Conservation (phyloP, 2,888 invertebrate genomes). For the Chironomus tentans region DNA sequence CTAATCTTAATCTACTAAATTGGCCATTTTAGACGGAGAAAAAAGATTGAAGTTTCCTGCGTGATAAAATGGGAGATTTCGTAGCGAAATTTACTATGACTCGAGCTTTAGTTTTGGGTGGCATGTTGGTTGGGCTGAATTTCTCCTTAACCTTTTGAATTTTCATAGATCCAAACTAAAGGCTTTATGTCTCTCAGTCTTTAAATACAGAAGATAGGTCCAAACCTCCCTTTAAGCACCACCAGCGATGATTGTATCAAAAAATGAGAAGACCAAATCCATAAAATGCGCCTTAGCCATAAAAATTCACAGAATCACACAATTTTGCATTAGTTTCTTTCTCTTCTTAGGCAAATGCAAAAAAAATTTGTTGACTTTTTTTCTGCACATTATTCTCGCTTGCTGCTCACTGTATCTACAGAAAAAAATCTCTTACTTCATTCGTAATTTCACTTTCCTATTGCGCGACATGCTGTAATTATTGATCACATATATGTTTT, state of each 20-base stretch:
- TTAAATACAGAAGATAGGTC: too few relatives aligned
- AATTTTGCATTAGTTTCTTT: too few relatives aligned
- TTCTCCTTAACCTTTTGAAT: too few relatives aligned
- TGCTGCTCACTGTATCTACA: neutral
- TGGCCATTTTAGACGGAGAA: neutral
- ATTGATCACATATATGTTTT: neutral
- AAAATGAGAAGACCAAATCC: too few relatives aligned
- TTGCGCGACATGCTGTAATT: constrained; percentile 23
- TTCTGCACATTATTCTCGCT: neutral
- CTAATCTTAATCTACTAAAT: neutral
- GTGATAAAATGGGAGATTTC: neutral
- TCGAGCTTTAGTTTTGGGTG: too few relatives aligned
- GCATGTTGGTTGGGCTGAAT: too few relatives aligned
- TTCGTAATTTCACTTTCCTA: neutral
- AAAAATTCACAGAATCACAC: too few relatives aligned
- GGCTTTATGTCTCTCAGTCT: too few relatives aligned
- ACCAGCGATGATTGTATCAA: too few relatives aligned
- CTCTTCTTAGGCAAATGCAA: neutral
- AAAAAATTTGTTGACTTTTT: neutral
- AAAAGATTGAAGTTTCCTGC: neutral
- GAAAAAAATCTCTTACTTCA: neutral
- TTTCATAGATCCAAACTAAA: too few relatives aligned
- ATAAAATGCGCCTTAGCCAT: neutral
- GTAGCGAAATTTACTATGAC: neutral
- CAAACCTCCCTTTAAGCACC: too few relatives aligned